phyloP scores from a whole-genome alignment of 2,888 invertebrate species.

The Phanerotoma sp. region DNA sequence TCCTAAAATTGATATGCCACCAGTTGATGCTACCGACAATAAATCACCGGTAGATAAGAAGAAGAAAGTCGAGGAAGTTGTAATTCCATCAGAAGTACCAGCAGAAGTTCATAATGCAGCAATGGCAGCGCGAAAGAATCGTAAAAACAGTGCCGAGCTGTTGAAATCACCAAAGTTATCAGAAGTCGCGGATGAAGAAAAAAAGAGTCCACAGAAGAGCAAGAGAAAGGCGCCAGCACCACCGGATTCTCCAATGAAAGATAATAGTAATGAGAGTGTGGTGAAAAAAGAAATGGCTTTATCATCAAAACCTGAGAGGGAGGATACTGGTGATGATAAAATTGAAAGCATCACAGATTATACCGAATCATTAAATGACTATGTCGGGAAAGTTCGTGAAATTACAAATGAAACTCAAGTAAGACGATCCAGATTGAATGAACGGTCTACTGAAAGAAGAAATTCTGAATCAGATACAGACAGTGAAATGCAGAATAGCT shows the following conservation, averaged over 20 bases:
- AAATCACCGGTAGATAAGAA: conserved; percentile 59
- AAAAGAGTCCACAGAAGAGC: conserved; percentile 60
- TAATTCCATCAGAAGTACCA: conserved; percentile 70
- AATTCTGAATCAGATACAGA: conserved; percentile 61
- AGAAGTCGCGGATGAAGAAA: conserved; percentile 48
- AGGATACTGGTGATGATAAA: conserved; percentile 37
- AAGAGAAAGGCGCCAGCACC: conserved; percentile 77
- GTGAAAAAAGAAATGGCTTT: conserved; percentile 13
- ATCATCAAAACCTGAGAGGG: conserved; percentile 21
- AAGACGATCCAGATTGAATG: conserved; percentile 26
- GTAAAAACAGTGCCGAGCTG: conserved; percentile 60
- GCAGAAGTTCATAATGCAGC: conserved; percentile 73
- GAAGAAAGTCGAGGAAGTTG: conserved; percentile 64
- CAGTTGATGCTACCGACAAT: conserved; percentile 38
- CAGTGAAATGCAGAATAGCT: conserved; percentile 54
- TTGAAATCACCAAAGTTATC: conserved; percentile 34
- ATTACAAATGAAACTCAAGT: conserved; percentile 31
- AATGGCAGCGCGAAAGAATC: conserved; percentile 68
- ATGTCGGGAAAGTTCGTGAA: conserved; percentile 39
- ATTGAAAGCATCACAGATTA: conserved; percentile 46
- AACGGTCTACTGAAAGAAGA: conserved; percentile 35
- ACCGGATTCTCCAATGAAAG: conserved; percentile 52
- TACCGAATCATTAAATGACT: conserved; percentile 41
- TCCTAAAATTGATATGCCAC: conserved; percentile 42
- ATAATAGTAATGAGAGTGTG: background rate